phyloP scores from a whole-genome alignment of 2,888 invertebrate genomes.

The Idaea aversata region DNA sequence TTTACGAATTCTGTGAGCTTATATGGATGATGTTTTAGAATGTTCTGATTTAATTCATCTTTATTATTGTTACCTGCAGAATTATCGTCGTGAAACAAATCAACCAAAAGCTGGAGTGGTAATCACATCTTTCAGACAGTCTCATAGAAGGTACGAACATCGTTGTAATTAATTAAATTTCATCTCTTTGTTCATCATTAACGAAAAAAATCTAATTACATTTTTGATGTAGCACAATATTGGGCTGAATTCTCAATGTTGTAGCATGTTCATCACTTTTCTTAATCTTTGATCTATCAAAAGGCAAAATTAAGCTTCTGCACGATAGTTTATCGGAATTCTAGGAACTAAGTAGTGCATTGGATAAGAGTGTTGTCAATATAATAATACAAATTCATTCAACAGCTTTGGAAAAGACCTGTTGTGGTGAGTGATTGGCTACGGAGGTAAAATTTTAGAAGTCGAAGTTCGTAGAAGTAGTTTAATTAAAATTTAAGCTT shows the following conservation, averaged over 20 bases:
- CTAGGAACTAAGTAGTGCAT: slow-evolving; percentile 1
- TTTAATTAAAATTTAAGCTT: slow-evolving; percentile 51
- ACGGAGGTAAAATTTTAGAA: slow-evolving; percentile 66
- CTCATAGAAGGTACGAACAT: slow-evolving; percentile 87
- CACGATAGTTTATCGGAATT: slow-evolving; percentile 40
- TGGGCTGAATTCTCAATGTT: slow-evolving; percentile 60
- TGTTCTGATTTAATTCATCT: background rate
- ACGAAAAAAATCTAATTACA: slow-evolving; percentile 30
- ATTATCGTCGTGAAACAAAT: slow-evolving; percentile 71
- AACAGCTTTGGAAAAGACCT: slow-evolving; percentile 80
- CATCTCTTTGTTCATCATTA: slow-evolving; percentile 31
- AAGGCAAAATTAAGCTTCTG: slow-evolving; percentile 39
- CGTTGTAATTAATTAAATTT: slow-evolving; percentile 8
- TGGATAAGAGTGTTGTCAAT: slow-evolving; percentile 19
- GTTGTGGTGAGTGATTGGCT: slow-evolving; percentile 74
- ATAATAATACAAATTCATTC: slow-evolving; percentile 64
- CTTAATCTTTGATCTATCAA: slow-evolving; percentile 15
- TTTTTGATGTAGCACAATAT: slow-evolving; percentile 45
- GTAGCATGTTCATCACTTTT: slow-evolving; percentile 53
- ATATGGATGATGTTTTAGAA: no score
- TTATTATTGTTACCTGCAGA: slow-evolving; percentile 42
- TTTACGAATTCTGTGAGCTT: no score
- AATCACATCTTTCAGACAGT: slow-evolving; percentile 93
- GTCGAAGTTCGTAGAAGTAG: slow-evolving; percentile 61
- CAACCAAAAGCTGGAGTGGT: slow-evolving; percentile 91